Conservation (phyloP, 2,888 invertebrate species). For the Ctena decussata region DNA sequence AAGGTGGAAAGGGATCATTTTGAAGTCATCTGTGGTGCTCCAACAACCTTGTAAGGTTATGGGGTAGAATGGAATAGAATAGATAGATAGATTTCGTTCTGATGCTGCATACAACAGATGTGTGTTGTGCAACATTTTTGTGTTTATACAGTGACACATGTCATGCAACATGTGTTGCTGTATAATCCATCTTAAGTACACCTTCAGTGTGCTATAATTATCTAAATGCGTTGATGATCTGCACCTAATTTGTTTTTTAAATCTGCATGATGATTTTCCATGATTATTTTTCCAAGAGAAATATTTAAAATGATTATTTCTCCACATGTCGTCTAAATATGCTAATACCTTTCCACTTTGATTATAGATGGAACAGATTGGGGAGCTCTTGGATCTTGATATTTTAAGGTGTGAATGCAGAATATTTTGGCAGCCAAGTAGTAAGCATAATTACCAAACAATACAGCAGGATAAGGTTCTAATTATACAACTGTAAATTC, state of each 20-base stretch:
- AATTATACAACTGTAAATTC: slow-evolving; percentile 5
- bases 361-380: neutral
- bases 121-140: too few species aligned
- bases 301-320: neutral
- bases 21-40: too few species aligned
- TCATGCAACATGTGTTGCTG: too few species aligned
- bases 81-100: too few species aligned
- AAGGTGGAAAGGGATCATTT: too few species aligned
- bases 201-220: too few species aligned
- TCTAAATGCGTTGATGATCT: neutral
- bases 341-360: neutral
- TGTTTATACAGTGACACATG: too few species aligned
- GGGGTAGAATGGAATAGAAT: too few species aligned
- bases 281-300: neutral
- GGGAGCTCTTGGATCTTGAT: neutral
- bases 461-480: neutral
- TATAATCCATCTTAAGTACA: too few species aligned
- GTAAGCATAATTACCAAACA: slow-evolving; percentile 1
- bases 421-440: neutral
- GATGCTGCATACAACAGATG: too few species aligned
- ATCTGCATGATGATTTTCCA: neutral
- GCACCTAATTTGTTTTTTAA: neutral
- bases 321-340: neutral
- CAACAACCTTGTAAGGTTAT: too few species aligned
- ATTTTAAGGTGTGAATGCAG: neutral